These are phyloP conservation scores for Neosilurus hyrtlii DNA, from an alignment of 2,797 vertebrate genomes.

Conservation along the genomic window DNA sequence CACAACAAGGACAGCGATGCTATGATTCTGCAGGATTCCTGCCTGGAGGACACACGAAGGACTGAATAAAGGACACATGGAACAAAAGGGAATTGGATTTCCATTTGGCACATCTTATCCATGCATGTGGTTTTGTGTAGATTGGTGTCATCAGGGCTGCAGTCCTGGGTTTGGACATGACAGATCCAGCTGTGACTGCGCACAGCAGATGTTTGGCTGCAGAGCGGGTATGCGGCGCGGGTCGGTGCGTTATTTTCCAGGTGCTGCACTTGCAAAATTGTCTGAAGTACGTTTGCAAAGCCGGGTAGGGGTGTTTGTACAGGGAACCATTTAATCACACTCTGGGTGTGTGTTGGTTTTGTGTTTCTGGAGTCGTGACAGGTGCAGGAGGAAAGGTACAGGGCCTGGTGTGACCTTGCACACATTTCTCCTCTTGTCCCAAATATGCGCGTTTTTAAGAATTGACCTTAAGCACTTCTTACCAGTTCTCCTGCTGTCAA, in stretches of 20 bases:
- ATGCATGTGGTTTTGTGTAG: neutral
- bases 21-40: neutral
- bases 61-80: slow-evolving; percentile 17
- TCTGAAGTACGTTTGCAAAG: neutral
- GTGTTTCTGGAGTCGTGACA: slow-evolving; percentile 49
- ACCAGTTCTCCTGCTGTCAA: neutral
- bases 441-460: neutral
- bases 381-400: slow-evolving; percentile 10
- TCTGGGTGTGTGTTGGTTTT: neutral
- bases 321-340: too few relatives aligned
- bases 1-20: neutral
- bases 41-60: slow-evolving; percentile 38
- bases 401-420: slow-evolving; percentile 56
- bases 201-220: slow-evolving; percentile 48
- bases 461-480: neutral
- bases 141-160: neutral
- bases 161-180: neutral
- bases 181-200: slow-evolving; percentile 22
- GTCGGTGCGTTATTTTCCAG: slow-evolving; percentile 22
- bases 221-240: slow-evolving; percentile 8
- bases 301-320: too few relatives aligned
- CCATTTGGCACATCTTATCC: neutral
- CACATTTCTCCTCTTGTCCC: neutral
- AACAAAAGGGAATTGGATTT: neutral
- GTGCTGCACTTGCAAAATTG: slow-evolving; percentile 9